phyloP scores from a whole-genome alignment of 1,140 invertebrate genomes.

The Conus betulinus region DNA sequence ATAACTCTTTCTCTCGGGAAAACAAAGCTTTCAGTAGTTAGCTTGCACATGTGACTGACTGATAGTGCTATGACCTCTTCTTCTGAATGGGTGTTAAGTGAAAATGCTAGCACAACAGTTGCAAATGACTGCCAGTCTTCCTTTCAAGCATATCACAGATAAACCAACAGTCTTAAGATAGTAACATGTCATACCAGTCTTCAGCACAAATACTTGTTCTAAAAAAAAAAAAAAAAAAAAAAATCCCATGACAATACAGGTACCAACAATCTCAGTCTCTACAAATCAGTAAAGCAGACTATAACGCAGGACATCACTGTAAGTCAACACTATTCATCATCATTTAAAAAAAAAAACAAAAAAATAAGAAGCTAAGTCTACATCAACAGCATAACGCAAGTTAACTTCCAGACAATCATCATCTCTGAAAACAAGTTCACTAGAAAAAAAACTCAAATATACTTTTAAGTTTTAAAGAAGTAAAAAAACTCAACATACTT shows the following conservation, averaged over 20 bases:
- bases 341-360: too few relatives aligned
- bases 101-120: not conserved
- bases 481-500: too few relatives aligned
- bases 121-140: not conserved
- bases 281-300: not conserved
- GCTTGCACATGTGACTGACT: too few relatives aligned
- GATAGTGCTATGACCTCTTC: too few relatives aligned
- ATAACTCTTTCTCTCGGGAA: too few relatives aligned
- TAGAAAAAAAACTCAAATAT: not conserved
- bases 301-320: not conserved
- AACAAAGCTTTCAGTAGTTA: too few relatives aligned
- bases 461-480: not conserved
- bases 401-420: not conserved
- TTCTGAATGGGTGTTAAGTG: too few relatives aligned
- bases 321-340: not conserved
- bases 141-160: constrained; percentile 9
- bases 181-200: not conserved
- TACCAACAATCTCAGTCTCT: not conserved
- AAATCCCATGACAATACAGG: not conserved
- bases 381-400: not conserved
- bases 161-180: not conserved
- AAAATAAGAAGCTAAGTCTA: not conserved
- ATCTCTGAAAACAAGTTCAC: too few relatives aligned
- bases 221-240: too few relatives aligned
- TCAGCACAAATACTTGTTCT: not conserved